Evolutionary conservation across 2,797 vertebrate species (phyloP), one percentile per base, ranked within the genome.

Genomic region (Semaprochilodus insignis): DNA sequence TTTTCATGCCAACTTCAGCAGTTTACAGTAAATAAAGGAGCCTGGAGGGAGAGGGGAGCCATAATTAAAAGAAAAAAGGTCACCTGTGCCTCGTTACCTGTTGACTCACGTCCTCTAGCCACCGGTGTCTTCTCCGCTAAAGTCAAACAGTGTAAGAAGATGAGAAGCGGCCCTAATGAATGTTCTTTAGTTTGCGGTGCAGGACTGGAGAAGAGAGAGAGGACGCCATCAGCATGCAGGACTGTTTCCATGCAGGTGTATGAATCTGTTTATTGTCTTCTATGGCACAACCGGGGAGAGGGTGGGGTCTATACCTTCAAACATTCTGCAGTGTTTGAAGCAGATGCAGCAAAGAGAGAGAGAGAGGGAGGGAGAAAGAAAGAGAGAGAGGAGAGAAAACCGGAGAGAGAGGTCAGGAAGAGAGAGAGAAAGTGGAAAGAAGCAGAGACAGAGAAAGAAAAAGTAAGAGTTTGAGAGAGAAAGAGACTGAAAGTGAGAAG

Each of bases 1-100:
- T 85, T 85, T 85, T 87, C 74, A 83, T 86, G 86, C 83, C 82
- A 85, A 74, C 77, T 88, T 83, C 66, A 80, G 78, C 81, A 78
- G 78, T 85, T 87, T 86, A 87, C 77, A 66, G 83, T 86, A 85
- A 83, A 86, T 85, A 83, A 77, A 83, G 60, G 57, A 66, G 31
- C 66, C 71, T 70, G 73, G 40, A 77, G 85, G 85, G 83, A 88
- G 19, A 55, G 71, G 72, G 74, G 34, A 31, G 27, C 78, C 85
- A 84, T 83, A 86, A 88, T 88, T 85, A 85, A 85, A 85, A 82
- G 62, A 75, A 36, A 74, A 82, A 84, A 83, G 83, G 83, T 88
- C 83, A 85, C 71, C 83, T 66, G 77, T 76, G 80, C 70, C 60
- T 74, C 19, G 23, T 74, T 80, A 88, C 87, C 85, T 86, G 87